A percentile compares a stretch with the other conserved stretches of the same genome.
These are phyloP conservation scores for Unio delphinus DNA, from an alignment of 2,888 invertebrate species.

Conservation along the genomic window DNA sequence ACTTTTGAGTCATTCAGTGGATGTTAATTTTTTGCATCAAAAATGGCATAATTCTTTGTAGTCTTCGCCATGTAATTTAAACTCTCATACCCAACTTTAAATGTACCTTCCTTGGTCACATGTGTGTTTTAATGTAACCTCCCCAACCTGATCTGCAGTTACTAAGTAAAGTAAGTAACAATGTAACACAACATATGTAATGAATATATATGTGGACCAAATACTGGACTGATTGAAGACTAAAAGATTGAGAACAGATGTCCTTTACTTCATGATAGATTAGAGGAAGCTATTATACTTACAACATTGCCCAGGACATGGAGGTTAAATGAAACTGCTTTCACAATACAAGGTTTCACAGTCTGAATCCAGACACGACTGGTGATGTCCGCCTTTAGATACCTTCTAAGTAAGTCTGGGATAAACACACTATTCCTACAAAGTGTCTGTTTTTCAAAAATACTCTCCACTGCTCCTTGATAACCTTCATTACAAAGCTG, in stretches of 20 bases:
- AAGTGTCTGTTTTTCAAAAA: constrained; percentile 47
- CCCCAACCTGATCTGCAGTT: too few species aligned
- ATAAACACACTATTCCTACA: constrained; percentile 56
- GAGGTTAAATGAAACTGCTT: constrained; percentile 34
- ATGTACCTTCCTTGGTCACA: too few species aligned
- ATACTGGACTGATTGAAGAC: not conserved
- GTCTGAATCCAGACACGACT: constrained; percentile 57
- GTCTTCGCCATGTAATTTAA: too few species aligned
- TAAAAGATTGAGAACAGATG: too few species aligned
- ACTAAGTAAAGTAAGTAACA: not conserved
- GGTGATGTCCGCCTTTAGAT: constrained; percentile 55
- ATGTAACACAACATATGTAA: not conserved
- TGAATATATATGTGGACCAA: not conserved
- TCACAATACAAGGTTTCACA: constrained; percentile 22
- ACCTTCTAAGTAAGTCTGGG: constrained; percentile 52
- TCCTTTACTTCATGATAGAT: not conserved
- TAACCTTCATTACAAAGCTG: constrained; percentile 36
- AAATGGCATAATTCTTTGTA: too few species aligned
- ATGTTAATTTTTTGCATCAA: too few species aligned
- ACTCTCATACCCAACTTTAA: too few species aligned
- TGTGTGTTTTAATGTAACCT: too few species aligned
- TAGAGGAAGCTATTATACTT: constrained; percentile 13
- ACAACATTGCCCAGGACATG: constrained; percentile 52
- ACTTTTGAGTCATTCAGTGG: too few species aligned
- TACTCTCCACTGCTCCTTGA: constrained; percentile 30